Evolutionary conservation across 2,113 vertebrate genomes (phyloP).

Genomic region (Heterochromis multidens): DNA sequence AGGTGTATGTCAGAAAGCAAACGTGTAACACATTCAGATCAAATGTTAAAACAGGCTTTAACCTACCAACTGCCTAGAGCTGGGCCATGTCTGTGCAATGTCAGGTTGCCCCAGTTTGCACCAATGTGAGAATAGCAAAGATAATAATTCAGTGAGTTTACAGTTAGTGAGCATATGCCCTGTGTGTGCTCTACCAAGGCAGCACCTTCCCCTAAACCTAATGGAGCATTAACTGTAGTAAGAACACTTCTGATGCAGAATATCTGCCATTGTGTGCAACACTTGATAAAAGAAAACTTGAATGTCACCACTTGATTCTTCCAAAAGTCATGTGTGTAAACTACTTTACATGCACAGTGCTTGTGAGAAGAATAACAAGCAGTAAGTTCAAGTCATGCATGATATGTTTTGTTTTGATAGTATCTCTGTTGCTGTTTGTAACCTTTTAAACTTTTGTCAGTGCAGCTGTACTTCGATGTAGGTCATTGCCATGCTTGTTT

Average conservation of each 20-base stretch:
- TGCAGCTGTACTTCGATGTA: background rate
- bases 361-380: background rate
- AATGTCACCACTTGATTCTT: background rate
- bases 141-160: background rate
- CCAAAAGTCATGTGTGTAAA: background rate
- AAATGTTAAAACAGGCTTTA: background rate
- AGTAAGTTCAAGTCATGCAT: background rate
- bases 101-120: background rate
- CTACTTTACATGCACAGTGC: background rate
- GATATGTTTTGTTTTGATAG: background rate
- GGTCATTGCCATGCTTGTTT: background rate
- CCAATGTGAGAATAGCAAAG: background rate
- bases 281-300: background rate
- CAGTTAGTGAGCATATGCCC: background rate
- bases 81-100: background rate
- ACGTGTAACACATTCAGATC: background rate
- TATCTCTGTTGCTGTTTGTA: background rate
- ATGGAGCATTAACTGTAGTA: background rate
- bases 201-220: background rate
- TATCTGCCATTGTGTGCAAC: background rate
- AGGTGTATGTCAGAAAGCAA: background rate
- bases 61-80: background rate
- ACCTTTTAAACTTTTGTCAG: constrained; percentile 7
- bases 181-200: background rate
- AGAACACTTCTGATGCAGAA: background rate